Percentiles rank a stretch among this genome's conserved stretches.
Conservation (phyloP, 2,888 invertebrate genomes). For the Linnaemya vulpina region DNA sequence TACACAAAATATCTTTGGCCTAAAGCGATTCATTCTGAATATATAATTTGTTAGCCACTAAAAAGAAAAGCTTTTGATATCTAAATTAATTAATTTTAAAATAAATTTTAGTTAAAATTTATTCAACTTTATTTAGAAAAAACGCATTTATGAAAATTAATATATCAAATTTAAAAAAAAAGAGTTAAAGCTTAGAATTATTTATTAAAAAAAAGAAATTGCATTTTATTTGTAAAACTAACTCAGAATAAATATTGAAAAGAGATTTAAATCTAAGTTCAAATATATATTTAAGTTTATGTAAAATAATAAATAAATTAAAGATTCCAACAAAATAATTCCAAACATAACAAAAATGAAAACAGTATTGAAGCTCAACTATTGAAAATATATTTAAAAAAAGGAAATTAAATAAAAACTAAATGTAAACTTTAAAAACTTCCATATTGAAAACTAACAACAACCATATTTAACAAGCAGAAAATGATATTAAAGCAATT, state of each 20-base stretch:
- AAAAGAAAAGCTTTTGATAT: slow-evolving; percentile 10
- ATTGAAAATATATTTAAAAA: slow-evolving; percentile 48
- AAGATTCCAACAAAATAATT: slow-evolving; percentile 49
- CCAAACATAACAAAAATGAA: slow-evolving; percentile 53
- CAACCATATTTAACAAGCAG: slow-evolving; percentile 56
- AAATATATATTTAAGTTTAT: slow-evolving; percentile 65
- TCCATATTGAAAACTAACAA: slow-evolving; percentile 72
- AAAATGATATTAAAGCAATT: slow-evolving; percentile 1
- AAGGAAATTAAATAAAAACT: slow-evolving; percentile 71
- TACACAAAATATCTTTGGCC: background rate
- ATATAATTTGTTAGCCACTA: background rate
- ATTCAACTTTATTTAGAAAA: slow-evolving; percentile 24
- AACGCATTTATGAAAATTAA: slow-evolving; percentile 50
- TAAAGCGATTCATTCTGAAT: background rate
- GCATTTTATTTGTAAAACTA: slow-evolving; percentile 39
- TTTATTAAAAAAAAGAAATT: slow-evolving; percentile 18
- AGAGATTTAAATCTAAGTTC: slow-evolving; percentile 56
- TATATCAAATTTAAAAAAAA: slow-evolving; percentile 32
- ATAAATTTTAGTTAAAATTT: slow-evolving; percentile 31
- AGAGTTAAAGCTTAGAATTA: slow-evolving; percentile 46
- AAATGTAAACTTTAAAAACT: slow-evolving; percentile 65
- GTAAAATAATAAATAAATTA: slow-evolving; percentile 45
- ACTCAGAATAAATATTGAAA: slow-evolving; percentile 48
- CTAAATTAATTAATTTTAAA: slow-evolving; percentile 22
- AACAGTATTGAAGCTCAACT: slow-evolving; percentile 71